Conservation (phyloP, 2,113 vertebrate species). For the Hippocampus comes region DNA sequence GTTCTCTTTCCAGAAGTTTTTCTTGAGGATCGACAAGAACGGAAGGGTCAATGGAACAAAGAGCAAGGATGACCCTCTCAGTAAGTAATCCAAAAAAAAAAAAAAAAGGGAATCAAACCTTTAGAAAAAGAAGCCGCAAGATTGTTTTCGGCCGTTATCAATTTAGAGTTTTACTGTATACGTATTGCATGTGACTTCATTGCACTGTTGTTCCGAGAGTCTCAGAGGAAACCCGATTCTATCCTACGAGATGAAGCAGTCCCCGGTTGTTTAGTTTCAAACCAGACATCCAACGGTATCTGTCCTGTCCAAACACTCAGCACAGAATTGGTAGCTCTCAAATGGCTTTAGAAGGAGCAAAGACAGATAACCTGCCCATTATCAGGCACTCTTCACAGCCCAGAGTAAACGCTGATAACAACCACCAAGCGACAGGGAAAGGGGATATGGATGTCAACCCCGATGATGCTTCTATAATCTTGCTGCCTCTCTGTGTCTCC, state of each 20-base stretch:
- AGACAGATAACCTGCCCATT: conserved; percentile 56
- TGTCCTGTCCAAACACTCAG: conserved; percentile 69
- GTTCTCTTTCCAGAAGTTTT: conserved; percentile 95
- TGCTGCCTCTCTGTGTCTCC: conserved; percentile 25
- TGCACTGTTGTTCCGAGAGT: not conserved
- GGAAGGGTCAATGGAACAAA: conserved; percentile 94
- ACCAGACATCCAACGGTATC: conserved; percentile 67
- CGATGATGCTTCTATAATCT: conserved; percentile 56
- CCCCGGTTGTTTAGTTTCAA: conserved; percentile 54
- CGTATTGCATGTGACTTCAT: not conserved
- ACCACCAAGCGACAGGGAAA: conserved; percentile 28
- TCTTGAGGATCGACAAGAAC: conserved; percentile 89
- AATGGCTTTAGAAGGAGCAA: conserved; percentile 62
- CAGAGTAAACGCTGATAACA: conserved; percentile 69
- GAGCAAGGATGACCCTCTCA: conserved; percentile 89
- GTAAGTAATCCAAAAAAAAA: conserved; percentile 75
- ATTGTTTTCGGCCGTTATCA: too few species aligned
- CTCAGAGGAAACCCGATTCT: not conserved
- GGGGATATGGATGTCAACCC: conserved; percentile 45
- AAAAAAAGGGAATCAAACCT: too few species aligned
- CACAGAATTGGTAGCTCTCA: conserved; percentile 64
- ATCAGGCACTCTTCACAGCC: conserved; percentile 67
- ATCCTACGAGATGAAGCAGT: conserved; percentile 22
- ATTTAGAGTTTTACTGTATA: not conserved
- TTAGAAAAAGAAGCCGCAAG: too few species aligned